Base-by-base conservation (phyloP, 2,888 invertebrate species). In the Physocephala rufipes region DNA sequence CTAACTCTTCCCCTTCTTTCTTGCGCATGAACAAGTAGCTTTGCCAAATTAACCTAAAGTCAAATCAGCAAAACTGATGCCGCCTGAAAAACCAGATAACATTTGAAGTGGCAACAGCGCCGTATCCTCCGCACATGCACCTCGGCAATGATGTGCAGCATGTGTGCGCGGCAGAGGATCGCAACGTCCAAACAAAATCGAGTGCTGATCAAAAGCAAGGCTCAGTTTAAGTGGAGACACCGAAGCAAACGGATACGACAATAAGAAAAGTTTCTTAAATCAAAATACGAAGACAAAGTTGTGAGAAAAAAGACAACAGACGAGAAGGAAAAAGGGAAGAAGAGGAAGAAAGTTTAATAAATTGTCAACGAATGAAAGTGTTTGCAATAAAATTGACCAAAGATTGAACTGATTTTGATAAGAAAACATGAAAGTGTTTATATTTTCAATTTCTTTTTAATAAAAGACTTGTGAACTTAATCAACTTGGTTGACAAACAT, bases 181-280 rank as follows among this genome's bases (percentile, higher is more conserved):
- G 58, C 36, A 9, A 36, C 36, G 36, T 36, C 36, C 69, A 71
- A 71, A 73, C 73, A 73, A 73, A 73, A 73, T 71, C 67, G 64
- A 70, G 67, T 64, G 71, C 58, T 55, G 67, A 67, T 67, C 67
- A 71, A 71, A 66, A 21, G 43, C 45, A 58, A 58, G 67, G 71
- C 71, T 69, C 73, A 73, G 73, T 73, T 73, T 71, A 66, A 73
- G 66, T 59, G 67, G 69, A 71, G 64, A 62, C 59, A 62, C 59
- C 63, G 67, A 36, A 67, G 73, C 70, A 51, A 69, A 36, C 71
- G 61, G 71, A 70, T 67, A 43, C 59, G 26, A 43, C 45, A 61
- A n/a, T 7, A n/a, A 71, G 19, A 62, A 43, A 13, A 45, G 12
- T 24, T 21, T 53, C 36, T 16, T 65, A 63, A 71, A 72, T 55